Base-by-base conservation (phyloP, 2,888 invertebrate species). In the Heliothis peltigera region DNA sequence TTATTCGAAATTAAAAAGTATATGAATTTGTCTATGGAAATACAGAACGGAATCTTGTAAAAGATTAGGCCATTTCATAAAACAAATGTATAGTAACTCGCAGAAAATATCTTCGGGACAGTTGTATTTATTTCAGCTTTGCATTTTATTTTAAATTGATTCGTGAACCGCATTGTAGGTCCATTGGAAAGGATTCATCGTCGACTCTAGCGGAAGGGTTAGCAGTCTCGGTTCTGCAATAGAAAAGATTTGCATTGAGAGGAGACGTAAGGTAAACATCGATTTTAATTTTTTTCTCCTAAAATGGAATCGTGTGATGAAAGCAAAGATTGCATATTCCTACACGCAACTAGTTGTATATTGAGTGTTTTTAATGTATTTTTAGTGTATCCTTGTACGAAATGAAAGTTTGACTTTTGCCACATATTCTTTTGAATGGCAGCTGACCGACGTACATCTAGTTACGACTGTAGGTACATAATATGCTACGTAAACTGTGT, bases 61-160 rank as follows among this genome's bases (percentile, higher is more conserved):
- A 93, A 95, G 95, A 95, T 94, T 95, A 95, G 95, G 95, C 95
- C 95, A 95, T 95, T 95, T 95, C 95, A 95, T 95, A 94, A 94
- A 95, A 95, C 95, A 95, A 95, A 95, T 95, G 95, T 95, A 94
- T 95, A 95, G 95, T 95, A 93, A 92, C 94, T 95, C 93, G 94
- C 95, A 95, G 94, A 95, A 95, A 95, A 93, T 93, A 94, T 94
- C 92, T 92, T 93, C 93, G 91, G 93, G 93, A 92, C 93, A 92
- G 93, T 95, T 95, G 91, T 94, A 94, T 94, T 95, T 95, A 94
- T 95, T 95, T 95, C 94, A 95, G 94, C 94, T 92, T 95, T 91
- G 92, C 93, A 93, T 94, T 94, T 94, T 92, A 92, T 89, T 91
- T 92, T 91, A 94, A 95, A 95, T 95, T 93, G 91, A 92, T 92